A percentile compares a stretch with the other conserved stretches of the same genome.
These are phyloP conservation scores for Stictonetta naevosa DNA, from an alignment of 2,113 vertebrate species.

Conservation along the genomic window DNA sequence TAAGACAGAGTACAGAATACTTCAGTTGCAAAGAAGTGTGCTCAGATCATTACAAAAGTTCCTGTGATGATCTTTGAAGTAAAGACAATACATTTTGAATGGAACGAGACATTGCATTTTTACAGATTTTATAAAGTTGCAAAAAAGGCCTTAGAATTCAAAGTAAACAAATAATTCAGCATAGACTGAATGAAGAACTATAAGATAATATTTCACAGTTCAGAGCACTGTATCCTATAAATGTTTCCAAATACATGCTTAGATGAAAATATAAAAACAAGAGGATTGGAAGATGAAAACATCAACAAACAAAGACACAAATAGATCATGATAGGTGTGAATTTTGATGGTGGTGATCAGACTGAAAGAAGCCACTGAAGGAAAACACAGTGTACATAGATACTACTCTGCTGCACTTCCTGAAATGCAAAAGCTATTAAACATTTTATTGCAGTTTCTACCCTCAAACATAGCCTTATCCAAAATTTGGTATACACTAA, in stretches of 20 bases:
- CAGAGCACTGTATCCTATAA: not conserved
- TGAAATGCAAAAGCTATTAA: conserved; percentile 12
- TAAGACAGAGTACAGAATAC: not conserved
- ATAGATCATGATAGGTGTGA: not conserved
- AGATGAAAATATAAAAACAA: conserved; percentile 7
- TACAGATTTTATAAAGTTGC: not conserved
- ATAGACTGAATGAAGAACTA: conserved; percentile 11
- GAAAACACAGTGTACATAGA: not conserved
- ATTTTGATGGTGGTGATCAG: not conserved
- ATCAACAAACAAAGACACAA: conserved; percentile 13
- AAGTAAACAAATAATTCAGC: not conserved
- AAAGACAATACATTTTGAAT: not conserved
- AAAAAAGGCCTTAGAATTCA: not conserved
- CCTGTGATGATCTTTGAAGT: not conserved
- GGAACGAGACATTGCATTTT: not conserved
- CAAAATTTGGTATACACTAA: not conserved
- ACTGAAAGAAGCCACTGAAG: not conserved
- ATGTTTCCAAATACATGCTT: not conserved
- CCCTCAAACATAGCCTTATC: not conserved
- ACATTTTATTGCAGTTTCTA: not conserved
- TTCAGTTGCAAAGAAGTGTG: not conserved
- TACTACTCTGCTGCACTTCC: not conserved
- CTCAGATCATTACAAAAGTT: not conserved
- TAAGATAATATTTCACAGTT: conserved; percentile 34
- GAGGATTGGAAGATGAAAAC: not conserved